Base-by-base conservation (phyloP, 2,888 invertebrate species). In the Ommatoiulus sabulosus region DNA sequence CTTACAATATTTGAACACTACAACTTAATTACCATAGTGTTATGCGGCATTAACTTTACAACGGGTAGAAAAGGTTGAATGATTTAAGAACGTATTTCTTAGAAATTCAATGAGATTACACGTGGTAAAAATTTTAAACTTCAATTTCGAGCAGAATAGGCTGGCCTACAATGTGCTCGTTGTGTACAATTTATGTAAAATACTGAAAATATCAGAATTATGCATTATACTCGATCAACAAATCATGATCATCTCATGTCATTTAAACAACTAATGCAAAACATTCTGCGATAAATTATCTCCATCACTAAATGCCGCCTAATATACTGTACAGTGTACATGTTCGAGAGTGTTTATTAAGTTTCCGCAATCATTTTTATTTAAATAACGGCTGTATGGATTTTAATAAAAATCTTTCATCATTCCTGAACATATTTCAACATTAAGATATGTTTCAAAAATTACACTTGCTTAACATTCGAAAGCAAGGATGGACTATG, bases 161-260 rank as follows among this genome's bases (percentile, higher is more conserved):
- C 72, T 20, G 72, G 72, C 72, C 72, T 72, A 72, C 72, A 72
- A 20, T 20, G 24, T 72, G 72, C 72, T 72, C 72, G 24, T 24
- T 20, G 24, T 72, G 20, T 72, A 20, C 72, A 72, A 24, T 72
- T 24, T 72, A 24, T 7, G 24, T 20, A 24, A 10, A 8, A 24
- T 63, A 5, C 63, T 46, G 46, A 52, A 52, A 12, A 52, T 12
- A 52, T 15, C 12, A 48, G 12, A 52, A 52, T 52, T 12, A 15
- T 52, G 52, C 52, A 52, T 12, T 15, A 52, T 52, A 15, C 12
- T 52, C n/a, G n/a, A n/a, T n/a, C 52, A 52, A 52, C 52, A 52
- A 52, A 12, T 52, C 12, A 52, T 52, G 52, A 8, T 52, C 52
- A 52, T 52, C 52, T 52, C 3, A 52, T 52, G 52, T 12, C 52